Evolutionary conservation across 2,113 vertebrate genomes (phyloP), one percentile per base, ranked within the genome.

Genomic region (Tachycineta bicolor): DNA sequence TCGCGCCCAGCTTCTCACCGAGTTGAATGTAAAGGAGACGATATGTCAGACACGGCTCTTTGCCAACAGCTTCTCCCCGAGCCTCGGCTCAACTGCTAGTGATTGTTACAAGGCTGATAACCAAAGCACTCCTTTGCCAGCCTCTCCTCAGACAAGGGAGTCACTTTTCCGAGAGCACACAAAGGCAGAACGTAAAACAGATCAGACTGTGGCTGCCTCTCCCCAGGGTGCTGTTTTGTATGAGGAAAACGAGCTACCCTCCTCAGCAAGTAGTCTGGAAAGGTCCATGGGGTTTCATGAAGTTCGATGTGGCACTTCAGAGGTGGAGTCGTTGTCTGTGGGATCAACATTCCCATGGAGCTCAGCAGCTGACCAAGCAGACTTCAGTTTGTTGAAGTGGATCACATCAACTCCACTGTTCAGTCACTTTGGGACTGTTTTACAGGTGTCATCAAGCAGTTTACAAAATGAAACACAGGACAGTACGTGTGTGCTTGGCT

Each of bases 401-500:
- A 96, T 98, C 64, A 97, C 98, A 44, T 98, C 99, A 22, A 98
- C 98, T 23, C 98, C 98, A 0, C 93, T 98, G 79, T 98, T 98
- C 74, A 67, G 96, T 31, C 97, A 95, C 60, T 76, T 97, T 14
- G 98, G 98, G 71, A 67, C 96, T 47, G 87, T 98, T 71, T 80
- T 98, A 41, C 98, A 98, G 69, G 92, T 98, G 84, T 97, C 98
- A 47, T 94, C 97, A 4, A 91, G 93, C 55, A 91, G 95, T 91
- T 88, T 97, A 53, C 98, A 95, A 26, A 94, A 60, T 93, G 98
- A 97, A 94, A 95, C 33, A 82, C 97, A 43, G 93, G 96, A 97
- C 4, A 92, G 92, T 33, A 88, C 89, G 52, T 63, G 94, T 93
- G 84, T 94, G 68, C 87, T 96, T 37, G 73, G 93, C 67, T 81